Percentiles rank a stretch among this genome's conserved stretches.
These are phyloP conservation scores for Drosophila micromelanica DNA, from an alignment of 1,140 invertebrate genomes.

Conservation along the genomic window DNA sequence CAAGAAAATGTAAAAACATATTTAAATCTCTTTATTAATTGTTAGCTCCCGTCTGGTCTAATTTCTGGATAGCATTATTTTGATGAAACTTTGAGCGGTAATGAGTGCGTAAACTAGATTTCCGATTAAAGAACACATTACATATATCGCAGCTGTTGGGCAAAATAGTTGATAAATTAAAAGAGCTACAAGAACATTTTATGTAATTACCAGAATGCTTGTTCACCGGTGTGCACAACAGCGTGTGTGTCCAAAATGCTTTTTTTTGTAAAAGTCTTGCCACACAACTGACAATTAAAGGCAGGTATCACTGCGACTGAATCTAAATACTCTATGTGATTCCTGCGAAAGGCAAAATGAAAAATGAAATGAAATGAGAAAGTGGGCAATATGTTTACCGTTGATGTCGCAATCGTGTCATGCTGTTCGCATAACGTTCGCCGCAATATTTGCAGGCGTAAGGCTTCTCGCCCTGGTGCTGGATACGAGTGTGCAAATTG, in stretches of 20 bases:
- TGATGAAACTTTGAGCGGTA: slow-evolving; percentile 50
- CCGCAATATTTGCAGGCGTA: slow-evolving; percentile 56
- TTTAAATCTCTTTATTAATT: background rate
- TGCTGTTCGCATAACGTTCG: slow-evolving; percentile 48
- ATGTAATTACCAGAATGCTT: slow-evolving; percentile 39
- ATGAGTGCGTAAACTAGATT: slow-evolving; percentile 43
- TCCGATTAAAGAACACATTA: slow-evolving; percentile 46
- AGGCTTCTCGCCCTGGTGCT: slow-evolving; percentile 49
- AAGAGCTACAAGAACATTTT: background rate
- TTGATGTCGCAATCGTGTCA: slow-evolving; percentile 46
- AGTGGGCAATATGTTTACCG: slow-evolving; percentile 8
- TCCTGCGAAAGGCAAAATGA: slow-evolving; percentile 1
- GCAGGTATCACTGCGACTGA: background rate
- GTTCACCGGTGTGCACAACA: slow-evolving; percentile 56
- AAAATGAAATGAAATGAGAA: background rate
- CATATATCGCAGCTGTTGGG: slow-evolving; percentile 45
- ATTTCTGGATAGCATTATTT: slow-evolving; percentile 3
- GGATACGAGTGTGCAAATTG: slow-evolving; percentile 44
- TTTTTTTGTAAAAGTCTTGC: slow-evolving; percentile 36
- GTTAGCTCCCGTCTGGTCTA: background rate
- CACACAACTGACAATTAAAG: slow-evolving; percentile 30
- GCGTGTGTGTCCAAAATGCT: slow-evolving; percentile 30
- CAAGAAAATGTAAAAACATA: background rate
- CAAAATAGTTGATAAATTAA: background rate
- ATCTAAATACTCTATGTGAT: slow-evolving; percentile 26